These are phyloP conservation scores for Poicephalus meyeri DNA, from an alignment of 2,113 vertebrate genomes.

Conservation along the genomic window DNA sequence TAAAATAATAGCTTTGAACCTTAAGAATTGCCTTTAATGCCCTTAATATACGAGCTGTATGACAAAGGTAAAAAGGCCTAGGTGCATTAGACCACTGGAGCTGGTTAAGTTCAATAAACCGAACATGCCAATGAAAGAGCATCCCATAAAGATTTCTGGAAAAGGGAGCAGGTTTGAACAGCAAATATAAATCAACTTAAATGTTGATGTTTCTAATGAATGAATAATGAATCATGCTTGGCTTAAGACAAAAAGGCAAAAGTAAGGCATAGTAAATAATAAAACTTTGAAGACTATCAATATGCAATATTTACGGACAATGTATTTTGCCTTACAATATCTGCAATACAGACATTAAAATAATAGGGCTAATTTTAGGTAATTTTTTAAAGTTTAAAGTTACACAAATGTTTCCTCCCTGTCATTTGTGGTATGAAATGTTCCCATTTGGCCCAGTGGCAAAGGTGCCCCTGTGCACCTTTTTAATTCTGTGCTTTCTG, in stretches of 20 bases:
- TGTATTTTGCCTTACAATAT: background rate
- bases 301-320: background rate
- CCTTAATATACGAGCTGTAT: background rate
- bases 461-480: background rate
- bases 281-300: background rate
- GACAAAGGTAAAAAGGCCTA: background rate
- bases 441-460: background rate
- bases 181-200: background rate
- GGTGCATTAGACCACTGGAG: background rate
- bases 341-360: background rate
- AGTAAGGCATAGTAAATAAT: background rate
- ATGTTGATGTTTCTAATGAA: background rate
- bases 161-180: background rate
- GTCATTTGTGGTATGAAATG: background rate
- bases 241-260: background rate
- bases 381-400: background rate
- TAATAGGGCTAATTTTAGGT: background rate
- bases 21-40: background rate
- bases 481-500: background rate
- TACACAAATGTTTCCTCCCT: background rate
- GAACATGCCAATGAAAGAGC: background rate
- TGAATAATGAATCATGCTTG: background rate
- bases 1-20: slow-evolving; percentile 22
- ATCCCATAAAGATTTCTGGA: background rate
- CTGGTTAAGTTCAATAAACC: background rate